Percentiles rank a stretch among this genome's conserved stretches.
Conservation (phyloP, 2,797 vertebrate species). For the Gymnothorax reevesii region DNA sequence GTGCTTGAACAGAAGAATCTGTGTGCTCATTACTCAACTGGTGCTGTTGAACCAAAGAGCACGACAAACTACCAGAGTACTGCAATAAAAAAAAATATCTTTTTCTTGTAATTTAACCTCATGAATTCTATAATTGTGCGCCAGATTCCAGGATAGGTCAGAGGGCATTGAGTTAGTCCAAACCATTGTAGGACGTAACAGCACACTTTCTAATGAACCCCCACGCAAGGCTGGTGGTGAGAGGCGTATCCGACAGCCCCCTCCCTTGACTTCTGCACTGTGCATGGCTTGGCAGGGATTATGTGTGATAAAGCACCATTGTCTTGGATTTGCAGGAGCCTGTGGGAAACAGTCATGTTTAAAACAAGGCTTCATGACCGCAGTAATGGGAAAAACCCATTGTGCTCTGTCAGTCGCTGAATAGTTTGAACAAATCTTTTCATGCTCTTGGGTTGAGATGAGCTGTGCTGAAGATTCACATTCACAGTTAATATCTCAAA, state of each 20-base stretch:
- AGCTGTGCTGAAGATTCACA: constrained; percentile 50
- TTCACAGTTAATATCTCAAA: not conserved
- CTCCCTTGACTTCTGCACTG: not conserved
- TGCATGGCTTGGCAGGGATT: constrained; percentile 20
- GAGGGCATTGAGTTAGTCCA: constrained; percentile 44
- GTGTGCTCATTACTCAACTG: constrained; percentile 2
- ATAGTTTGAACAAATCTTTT: not conserved
- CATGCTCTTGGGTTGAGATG: constrained; percentile 52
- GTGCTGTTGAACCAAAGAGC: not conserved
- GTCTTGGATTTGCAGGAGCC: constrained; percentile 12
- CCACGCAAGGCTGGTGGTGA: constrained; percentile 26
- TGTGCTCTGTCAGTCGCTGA: not conserved
- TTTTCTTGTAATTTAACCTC: constrained; percentile 1
- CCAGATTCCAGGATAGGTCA: constrained; percentile 59
- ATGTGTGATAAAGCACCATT: constrained; percentile 25
- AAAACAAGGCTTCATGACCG: not conserved
- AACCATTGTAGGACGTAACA: constrained; percentile 55
- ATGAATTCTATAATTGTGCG: constrained; percentile 7
- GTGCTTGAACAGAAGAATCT: not conserved
- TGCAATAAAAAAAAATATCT: constrained; percentile 6
- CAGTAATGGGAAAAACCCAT: not conserved
- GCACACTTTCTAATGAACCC: constrained; percentile 51
- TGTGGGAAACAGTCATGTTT: constrained; percentile 12
- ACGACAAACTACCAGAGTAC: not conserved
- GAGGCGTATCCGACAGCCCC: not conserved